A percentile compares a stretch with the other conserved stretches of the same genome.
Conservation (phyloP, 2,888 invertebrate species). For the Philaethria dido region DNA sequence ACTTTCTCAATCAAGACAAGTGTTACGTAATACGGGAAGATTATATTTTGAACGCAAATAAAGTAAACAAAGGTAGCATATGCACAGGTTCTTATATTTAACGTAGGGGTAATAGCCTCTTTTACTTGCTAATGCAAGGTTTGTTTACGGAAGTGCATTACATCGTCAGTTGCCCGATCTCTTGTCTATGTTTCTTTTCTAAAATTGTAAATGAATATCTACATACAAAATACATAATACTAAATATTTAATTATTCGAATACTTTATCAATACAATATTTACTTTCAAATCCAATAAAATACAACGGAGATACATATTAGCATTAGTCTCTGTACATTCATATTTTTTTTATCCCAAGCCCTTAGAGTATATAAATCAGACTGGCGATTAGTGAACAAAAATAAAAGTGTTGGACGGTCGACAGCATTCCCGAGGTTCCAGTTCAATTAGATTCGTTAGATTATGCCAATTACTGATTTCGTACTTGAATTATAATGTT, state of each 20-base stretch:
- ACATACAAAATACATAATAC: not conserved
- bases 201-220: constrained; percentile 54
- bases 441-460: constrained; percentile 36
- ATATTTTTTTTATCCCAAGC: constrained; percentile 12
- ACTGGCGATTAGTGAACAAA: constrained; percentile 36
- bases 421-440: constrained; percentile 32
- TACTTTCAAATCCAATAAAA: too few species aligned
- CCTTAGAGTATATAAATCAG: constrained; percentile 27
- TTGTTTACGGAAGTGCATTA: constrained; percentile 40
- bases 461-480: constrained; percentile 41
- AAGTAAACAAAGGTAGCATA: constrained; percentile 23
- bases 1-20: not conserved
- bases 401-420: constrained; percentile 31
- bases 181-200: constrained; percentile 22
- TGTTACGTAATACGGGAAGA: constrained; percentile 31
- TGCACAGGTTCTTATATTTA: constrained; percentile 18
- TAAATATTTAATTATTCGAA: too few species aligned
- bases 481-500: constrained; percentile 34
- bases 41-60: constrained; percentile 33
- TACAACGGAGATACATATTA: too few species aligned
- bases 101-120: constrained; percentile 28
- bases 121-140: constrained; percentile 27
- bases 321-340: too few species aligned
- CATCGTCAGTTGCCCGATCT: constrained; percentile 27
- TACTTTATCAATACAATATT: too few species aligned